Evolutionary conservation across 2,888 invertebrate species (phyloP).

Genomic region (Dastarcus helophoroides): DNA sequence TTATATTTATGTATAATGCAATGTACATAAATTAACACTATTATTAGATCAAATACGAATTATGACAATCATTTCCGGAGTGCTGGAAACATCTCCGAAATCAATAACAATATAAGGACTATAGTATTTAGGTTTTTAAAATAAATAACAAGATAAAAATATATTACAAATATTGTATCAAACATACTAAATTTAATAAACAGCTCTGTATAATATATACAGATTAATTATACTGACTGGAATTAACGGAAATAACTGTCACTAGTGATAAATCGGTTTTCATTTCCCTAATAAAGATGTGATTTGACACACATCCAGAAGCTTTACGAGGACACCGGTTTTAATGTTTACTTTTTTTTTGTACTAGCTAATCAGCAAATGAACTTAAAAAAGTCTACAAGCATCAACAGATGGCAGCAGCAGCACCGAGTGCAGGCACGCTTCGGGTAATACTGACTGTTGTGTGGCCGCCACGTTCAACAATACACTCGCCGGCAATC

Average conservation of each 20-base stretch:
- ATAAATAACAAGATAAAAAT: slow-evolving; percentile 35
- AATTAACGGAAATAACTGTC: slow-evolving; percentile 29
- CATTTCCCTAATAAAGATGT: slow-evolving; percentile 26
- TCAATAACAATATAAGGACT: slow-evolving; percentile 29
- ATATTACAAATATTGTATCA: slow-evolving; percentile 36
- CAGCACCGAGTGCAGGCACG: slow-evolving; percentile 36
- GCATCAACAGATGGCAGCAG: slow-evolving; percentile 32
- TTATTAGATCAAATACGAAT: slow-evolving; percentile 36
- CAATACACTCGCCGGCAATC: slow-evolving; percentile 30
- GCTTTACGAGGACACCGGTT: slow-evolving; percentile 25
- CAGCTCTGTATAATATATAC: slow-evolving; percentile 35
- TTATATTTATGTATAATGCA: slow-evolving; percentile 37
- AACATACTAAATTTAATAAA: slow-evolving; percentile 34
- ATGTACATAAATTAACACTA: slow-evolving; percentile 39
- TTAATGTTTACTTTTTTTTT: too few species aligned
- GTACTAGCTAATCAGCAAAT: slow-evolving; percentile 22
- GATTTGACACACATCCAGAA: slow-evolving; percentile 28
- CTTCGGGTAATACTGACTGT: slow-evolving; percentile 34
- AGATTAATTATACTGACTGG: slow-evolving; percentile 30
- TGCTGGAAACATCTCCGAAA: slow-evolving; percentile 27
- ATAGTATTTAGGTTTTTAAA: slow-evolving; percentile 31
- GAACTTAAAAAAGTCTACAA: slow-evolving; percentile 24
- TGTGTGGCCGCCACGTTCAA: slow-evolving; percentile 33
- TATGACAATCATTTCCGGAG: slow-evolving; percentile 37
- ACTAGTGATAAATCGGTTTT: too few species aligned